These are phyloP conservation scores for Ispidina picta DNA, from an alignment of 2,797 vertebrate genomes.

Conservation along the genomic window DNA sequence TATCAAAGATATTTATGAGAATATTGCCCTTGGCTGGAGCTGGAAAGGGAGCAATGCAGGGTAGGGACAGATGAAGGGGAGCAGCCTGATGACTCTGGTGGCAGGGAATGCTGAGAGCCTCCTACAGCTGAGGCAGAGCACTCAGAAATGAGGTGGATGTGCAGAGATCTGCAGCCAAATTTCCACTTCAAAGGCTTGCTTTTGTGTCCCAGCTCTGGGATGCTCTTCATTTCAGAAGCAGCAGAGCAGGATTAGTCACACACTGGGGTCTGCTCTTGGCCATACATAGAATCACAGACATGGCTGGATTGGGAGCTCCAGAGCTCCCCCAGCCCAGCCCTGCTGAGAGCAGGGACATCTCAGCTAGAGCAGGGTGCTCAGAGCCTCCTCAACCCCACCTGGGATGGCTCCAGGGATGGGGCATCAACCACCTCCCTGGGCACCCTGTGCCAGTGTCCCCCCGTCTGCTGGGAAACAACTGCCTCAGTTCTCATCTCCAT, in stretches of 20 bases:
- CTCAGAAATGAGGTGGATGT: background rate
- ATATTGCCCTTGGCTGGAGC: background rate
- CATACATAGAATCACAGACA: too few relatives aligned
- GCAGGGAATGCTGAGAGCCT: background rate
- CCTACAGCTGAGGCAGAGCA: background rate
- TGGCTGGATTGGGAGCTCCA: too few relatives aligned
- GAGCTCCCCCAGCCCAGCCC: too few relatives aligned
- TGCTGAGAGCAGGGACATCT: too few relatives aligned
- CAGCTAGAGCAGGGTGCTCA: too few relatives aligned
- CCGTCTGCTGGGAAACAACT: too few relatives aligned
- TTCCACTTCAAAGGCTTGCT: background rate
- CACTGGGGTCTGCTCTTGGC: accelerated
- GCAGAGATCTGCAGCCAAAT: background rate
- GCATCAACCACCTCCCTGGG: too few relatives aligned
- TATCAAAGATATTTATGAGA: conserved; percentile 33
- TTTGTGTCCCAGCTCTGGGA: background rate
- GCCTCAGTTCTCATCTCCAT: too few relatives aligned
- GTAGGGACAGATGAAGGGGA: conserved; percentile 15
- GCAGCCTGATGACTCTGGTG: background rate
- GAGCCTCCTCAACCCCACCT: too few relatives aligned
- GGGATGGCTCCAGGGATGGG: too few relatives aligned
- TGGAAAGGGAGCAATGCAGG: background rate
- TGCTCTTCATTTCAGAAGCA: background rate
- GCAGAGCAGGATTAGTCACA: background rate
- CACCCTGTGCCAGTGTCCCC: too few relatives aligned